Conservation (phyloP, 2,888 invertebrate genomes). For the Asteroscopus sphinx region DNA sequence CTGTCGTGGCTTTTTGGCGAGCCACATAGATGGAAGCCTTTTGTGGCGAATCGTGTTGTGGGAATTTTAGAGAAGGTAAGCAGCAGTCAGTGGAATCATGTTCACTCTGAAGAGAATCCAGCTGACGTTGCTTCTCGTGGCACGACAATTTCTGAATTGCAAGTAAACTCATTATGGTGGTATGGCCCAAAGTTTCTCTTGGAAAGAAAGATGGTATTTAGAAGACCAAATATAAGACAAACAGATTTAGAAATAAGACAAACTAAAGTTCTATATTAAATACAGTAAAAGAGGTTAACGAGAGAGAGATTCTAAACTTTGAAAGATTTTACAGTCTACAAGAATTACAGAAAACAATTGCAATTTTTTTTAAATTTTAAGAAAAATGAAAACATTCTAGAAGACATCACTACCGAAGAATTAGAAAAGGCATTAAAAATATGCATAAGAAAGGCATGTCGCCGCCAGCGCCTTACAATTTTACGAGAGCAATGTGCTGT, state of each 20-base stretch:
- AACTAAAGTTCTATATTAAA: neutral
- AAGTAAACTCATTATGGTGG: slow-evolving; percentile 5
- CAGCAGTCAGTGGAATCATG: slow-evolving; percentile 9
- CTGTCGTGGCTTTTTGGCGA: slow-evolving; percentile 9
- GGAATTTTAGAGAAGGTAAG: neutral
- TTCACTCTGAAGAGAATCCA: slow-evolving; percentile 2
- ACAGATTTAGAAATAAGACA: no score
- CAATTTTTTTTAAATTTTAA: neutral
- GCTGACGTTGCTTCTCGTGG: slow-evolving; percentile 8
- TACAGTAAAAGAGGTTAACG: neutral
- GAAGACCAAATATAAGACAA: neutral
- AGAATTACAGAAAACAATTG: slow-evolving; percentile 2
- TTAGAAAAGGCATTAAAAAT: no score
- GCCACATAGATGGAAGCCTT: slow-evolving; percentile 7
- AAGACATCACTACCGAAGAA: neutral
- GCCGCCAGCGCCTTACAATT: no score
- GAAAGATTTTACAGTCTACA: slow-evolving; percentile 1
- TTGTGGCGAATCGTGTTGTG: slow-evolving; percentile 8
- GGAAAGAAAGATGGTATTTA: neutral
- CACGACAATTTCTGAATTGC: neutral
- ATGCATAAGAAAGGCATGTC: no score
- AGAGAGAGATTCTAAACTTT: neutral
- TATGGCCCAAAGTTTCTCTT: neutral
- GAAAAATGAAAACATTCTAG: neutral
- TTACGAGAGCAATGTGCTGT: no score